A percentile compares a stretch with the other conserved stretches of the same genome.
These are phyloP conservation scores for Embiotoca jacksoni DNA, from an alignment of 2,113 vertebrate genomes.

Conservation along the genomic window DNA sequence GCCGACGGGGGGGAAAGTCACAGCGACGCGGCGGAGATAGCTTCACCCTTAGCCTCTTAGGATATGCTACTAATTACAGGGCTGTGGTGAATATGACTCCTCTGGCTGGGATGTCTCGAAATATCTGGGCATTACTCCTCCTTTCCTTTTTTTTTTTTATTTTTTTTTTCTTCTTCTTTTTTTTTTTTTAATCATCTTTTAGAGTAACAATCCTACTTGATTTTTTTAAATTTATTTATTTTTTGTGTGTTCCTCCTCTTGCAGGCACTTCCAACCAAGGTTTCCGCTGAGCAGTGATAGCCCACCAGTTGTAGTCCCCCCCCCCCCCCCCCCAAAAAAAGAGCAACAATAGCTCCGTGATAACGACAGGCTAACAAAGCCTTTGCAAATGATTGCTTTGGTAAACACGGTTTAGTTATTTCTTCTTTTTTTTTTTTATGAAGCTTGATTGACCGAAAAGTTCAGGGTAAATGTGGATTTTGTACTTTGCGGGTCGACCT, in stretches of 20 bases:
- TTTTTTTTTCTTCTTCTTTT: neutral
- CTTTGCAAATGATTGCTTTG: conserved; percentile 55
- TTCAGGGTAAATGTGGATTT: conserved; percentile 9
- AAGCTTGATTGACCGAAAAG: conserved; percentile 24
- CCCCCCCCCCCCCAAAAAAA: neutral
- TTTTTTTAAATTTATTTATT: neutral
- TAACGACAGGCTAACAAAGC: conserved; percentile 77
- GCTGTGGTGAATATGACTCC: conserved; percentile 50
- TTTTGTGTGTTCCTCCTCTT: neutral
- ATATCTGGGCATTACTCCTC: conserved; percentile 23
- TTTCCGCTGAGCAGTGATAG: conserved; percentile 49
- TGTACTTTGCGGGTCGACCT: conserved; percentile 38
- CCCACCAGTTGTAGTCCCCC: conserved; percentile 33
- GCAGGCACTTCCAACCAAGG: conserved; percentile 53
- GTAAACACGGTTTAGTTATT: neutral
- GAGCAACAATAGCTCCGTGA: conserved; percentile 75
- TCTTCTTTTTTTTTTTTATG: neutral
- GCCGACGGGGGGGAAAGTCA: conserved; percentile 58
- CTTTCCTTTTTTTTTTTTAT: conserved; percentile 4
- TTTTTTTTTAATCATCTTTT: neutral
- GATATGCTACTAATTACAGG: conserved; percentile 81
- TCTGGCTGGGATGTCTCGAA: conserved; percentile 26
- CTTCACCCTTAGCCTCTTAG: conserved; percentile 73
- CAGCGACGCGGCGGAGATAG: conserved; percentile 69
- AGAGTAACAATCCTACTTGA: no score